Conservation (phyloP, 2,888 invertebrate genomes). For the Plagiodera versicolora region DNA sequence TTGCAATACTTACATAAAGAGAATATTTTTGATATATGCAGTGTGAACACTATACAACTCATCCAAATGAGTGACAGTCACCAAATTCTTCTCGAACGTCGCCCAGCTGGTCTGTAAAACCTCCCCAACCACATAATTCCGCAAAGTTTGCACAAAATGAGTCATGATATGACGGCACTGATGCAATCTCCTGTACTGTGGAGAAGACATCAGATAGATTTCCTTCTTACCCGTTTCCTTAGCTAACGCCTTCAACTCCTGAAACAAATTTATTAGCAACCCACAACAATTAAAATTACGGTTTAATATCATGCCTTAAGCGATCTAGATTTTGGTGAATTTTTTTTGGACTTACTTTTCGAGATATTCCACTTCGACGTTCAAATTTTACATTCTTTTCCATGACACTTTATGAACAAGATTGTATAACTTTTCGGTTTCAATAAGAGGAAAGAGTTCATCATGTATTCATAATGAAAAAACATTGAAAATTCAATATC, state of each 20-base stretch:
- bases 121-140: slow-evolving; percentile 77
- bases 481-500: no score
- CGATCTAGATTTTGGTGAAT: no score
- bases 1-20: slow-evolving; percentile 59
- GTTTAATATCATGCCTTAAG: no score
- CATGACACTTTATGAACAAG: no score
- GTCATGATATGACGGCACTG: slow-evolving; percentile 74
- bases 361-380: no score
- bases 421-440: no score
- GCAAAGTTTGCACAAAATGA: slow-evolving; percentile 73
- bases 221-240: slow-evolving; percentile 49
- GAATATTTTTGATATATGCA: slow-evolving; percentile 72
- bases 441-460: no score
- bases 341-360: no score
- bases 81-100: slow-evolving; percentile 69
- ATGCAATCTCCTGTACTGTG: slow-evolving; percentile 72
- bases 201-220: slow-evolving; percentile 59
- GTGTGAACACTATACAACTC: slow-evolving; percentile 74
- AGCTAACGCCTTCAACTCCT: slow-evolving; percentile 61
- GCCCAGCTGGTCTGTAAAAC: slow-evolving; percentile 76
- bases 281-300: no score
- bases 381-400: no score
- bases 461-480: no score
- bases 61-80: slow-evolving; percentile 68
- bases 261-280: no score